Evolutionary conservation across 1,140 invertebrate species (phyloP).

Genomic region (Drosophila malerkotliana): DNA sequence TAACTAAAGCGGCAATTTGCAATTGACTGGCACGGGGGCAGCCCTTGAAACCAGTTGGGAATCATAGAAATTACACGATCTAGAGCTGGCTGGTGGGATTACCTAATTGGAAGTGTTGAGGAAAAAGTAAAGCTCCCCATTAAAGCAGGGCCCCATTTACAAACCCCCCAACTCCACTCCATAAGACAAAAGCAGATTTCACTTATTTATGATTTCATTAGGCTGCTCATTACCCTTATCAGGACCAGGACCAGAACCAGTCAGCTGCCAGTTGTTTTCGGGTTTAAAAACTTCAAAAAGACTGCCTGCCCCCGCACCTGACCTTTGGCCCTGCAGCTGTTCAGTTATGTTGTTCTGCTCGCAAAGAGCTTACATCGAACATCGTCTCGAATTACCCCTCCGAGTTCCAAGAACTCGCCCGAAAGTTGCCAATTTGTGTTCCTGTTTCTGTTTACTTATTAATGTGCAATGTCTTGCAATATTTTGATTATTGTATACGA

Average conservation of each 20-base stretch:
- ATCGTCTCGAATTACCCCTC: constrained; percentile 26
- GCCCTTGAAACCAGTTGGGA: constrained; percentile 31
- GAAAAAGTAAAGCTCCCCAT: neutral
- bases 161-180: neutral
- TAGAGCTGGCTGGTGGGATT: constrained; percentile 16
- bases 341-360: neutral
- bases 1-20: constrained; percentile 40
- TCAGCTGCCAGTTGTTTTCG: constrained; percentile 6
- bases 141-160: neutral
- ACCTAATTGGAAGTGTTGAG: constrained; percentile 33
- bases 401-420: constrained; percentile 19
- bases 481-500: constrained; percentile 66
- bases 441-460: constrained; percentile 43
- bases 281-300: constrained; percentile 32
- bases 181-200: constrained; percentile 10
- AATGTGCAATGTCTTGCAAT: constrained; percentile 72
- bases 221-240: constrained; percentile 42
- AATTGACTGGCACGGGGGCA: constrained; percentile 9
- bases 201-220: constrained; percentile 48
- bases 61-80: constrained; percentile 32
- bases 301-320: neutral
- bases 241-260: constrained; percentile 6
- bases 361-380: constrained; percentile 20
- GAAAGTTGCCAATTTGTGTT: constrained; percentile 16
- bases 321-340: constrained; percentile 27